Evolutionary conservation across 2,113 vertebrate species (phyloP).

Genomic region (Tiliqua scincoides): DNA sequence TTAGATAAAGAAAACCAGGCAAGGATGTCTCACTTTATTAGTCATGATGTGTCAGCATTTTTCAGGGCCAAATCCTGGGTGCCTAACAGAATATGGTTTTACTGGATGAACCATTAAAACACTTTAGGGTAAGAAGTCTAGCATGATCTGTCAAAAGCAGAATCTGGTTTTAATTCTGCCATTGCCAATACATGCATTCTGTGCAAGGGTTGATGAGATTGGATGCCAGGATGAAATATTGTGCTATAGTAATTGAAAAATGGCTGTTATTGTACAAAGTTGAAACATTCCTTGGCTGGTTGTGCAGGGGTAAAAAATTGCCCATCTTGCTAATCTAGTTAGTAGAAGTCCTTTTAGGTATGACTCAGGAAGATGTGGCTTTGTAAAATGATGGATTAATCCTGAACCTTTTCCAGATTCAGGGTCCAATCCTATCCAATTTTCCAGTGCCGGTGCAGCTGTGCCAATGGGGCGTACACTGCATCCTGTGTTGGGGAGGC

Average conservation of each 20-base stretch:
- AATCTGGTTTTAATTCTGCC: background rate
- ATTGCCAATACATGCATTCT: background rate
- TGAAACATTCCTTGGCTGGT: background rate
- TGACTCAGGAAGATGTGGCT: background rate
- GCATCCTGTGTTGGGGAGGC: too few relatives aligned
- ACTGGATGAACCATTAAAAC: background rate
- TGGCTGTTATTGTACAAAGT: background rate
- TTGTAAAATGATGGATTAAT: background rate
- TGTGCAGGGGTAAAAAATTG: background rate
- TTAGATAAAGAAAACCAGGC: background rate
- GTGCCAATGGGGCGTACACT: too few relatives aligned
- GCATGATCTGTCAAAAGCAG: background rate
- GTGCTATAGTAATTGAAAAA: background rate
- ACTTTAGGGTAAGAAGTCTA: background rate
- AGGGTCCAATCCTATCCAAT: too few relatives aligned
- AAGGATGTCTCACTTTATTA: constrained; percentile 10
- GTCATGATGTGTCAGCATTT: background rate
- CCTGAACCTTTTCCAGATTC: background rate
- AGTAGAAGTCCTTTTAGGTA: background rate
- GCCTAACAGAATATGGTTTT: background rate
- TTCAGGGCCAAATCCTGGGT: constrained; percentile 7
- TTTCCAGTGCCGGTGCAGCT: too few relatives aligned
- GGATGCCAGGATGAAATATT: background rate
- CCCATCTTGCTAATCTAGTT: background rate
- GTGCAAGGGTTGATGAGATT: background rate